Conservation (phyloP, 2,797 vertebrate genomes). For the Pterois miles region DNA sequence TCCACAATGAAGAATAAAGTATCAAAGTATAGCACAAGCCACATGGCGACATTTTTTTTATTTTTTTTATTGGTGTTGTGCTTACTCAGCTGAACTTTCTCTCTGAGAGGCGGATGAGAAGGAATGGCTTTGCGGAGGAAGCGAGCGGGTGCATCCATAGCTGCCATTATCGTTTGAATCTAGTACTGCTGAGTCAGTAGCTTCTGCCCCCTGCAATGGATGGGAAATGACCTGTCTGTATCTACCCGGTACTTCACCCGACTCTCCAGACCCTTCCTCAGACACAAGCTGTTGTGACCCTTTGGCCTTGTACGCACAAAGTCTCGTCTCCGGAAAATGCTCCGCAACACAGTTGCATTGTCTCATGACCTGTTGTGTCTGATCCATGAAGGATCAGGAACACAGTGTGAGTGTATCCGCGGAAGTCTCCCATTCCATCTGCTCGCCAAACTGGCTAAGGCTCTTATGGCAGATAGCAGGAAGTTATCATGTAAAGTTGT, state of each 20-base stretch:
- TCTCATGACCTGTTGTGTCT: conserved; percentile 67
- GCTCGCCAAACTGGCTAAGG: conserved; percentile 55
- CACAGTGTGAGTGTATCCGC: conserved; percentile 43
- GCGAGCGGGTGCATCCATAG: conserved; percentile 24
- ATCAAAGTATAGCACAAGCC: conserved; percentile 35
- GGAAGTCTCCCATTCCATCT: conserved; percentile 66
- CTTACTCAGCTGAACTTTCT: conserved; percentile 73
- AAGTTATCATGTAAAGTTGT: conserved; percentile 69
- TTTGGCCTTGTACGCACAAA: conserved; percentile 33
- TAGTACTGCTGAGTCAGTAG: conserved; percentile 35
- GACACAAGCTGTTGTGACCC: conserved; percentile 31
- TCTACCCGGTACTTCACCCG: conserved; percentile 44
- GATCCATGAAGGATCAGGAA: conserved; percentile 70
- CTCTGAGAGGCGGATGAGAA: conserved; percentile 72
- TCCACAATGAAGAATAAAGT: conserved; percentile 17
- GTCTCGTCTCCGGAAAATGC: conserved; percentile 22
- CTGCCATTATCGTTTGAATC: conserved; percentile 50
- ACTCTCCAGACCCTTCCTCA: conserved; percentile 24
- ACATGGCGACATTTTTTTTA: conserved; percentile 38
- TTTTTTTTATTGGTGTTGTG: conserved; percentile 47
- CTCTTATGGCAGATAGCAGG: conserved; percentile 44
- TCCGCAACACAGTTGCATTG: conserved; percentile 21
- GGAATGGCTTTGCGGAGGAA: conserved; percentile 51
- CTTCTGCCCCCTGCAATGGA: conserved; percentile 39
- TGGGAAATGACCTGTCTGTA: conserved; percentile 73